A percentile compares a stretch with the other conserved stretches of the same genome.
phyloP scores from a whole-genome alignment of 1,140 invertebrate genomes.

The Drosophila punjabiensis region DNA sequence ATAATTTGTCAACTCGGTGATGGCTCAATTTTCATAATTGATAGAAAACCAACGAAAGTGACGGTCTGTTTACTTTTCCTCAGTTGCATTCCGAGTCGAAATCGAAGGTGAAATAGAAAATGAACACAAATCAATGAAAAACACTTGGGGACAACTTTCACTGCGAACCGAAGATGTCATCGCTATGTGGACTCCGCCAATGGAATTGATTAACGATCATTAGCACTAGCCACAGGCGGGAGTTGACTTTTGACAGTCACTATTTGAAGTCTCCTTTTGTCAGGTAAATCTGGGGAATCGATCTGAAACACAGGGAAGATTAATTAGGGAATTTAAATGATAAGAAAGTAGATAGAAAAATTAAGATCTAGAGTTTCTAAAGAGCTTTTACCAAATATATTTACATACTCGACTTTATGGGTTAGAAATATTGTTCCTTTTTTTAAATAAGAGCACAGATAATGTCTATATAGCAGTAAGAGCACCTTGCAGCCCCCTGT shows the following conservation, averaged over 20 bases:
- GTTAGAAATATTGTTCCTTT: background rate
- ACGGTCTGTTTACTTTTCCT: constrained; percentile 20
- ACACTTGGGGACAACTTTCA: constrained; percentile 56
- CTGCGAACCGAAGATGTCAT: constrained; percentile 54
- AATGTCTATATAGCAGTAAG: background rate
- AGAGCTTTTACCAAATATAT: background rate
- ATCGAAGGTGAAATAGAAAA: constrained; percentile 56
- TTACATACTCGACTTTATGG: background rate
- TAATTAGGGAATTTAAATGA: background rate
- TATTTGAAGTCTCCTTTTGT: constrained; percentile 1
- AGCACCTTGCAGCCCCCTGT: background rate
- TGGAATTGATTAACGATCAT: constrained; percentile 71
- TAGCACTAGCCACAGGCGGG: constrained; percentile 42
- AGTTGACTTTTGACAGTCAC: constrained; percentile 33
- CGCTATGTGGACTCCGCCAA: constrained; percentile 54
- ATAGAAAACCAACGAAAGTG: constrained; percentile 51
- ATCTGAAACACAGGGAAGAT: background rate
- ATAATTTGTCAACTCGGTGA: constrained; percentile 43
- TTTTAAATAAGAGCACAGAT: background rate
- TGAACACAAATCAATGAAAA: constrained; percentile 49
- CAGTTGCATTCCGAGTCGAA: constrained; percentile 45
- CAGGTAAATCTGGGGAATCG: background rate
- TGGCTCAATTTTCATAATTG: constrained; percentile 55
- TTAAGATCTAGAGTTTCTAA: background rate
- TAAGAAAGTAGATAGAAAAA: background rate